These are phyloP conservation scores for Drosophila watanabei DNA, from an alignment of 1,140 invertebrate genomes.

Conservation along the genomic window DNA sequence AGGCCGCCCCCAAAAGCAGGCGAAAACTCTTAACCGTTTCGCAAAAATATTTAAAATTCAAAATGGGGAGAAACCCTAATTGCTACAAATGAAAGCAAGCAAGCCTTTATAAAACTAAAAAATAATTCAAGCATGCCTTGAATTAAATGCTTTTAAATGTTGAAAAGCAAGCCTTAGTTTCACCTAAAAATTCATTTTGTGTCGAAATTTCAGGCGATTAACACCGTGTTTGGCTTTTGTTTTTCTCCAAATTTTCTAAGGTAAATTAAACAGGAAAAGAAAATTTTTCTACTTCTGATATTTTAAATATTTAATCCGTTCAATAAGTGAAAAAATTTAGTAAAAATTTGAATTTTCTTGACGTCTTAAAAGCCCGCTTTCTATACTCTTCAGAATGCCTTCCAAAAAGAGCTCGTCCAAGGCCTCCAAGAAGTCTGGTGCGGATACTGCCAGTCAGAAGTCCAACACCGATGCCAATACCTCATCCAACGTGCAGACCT, in stretches of 20 bases:
- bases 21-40: slow-evolving; percentile 17
- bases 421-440: slow-evolving; percentile 13
- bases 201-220: slow-evolving; percentile 1
- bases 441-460: slow-evolving; percentile 2
- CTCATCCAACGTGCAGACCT: no score
- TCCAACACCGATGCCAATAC: neutral
- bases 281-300: neutral
- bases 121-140: slow-evolving; percentile 17
- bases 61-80: neutral
- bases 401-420: slow-evolving; percentile 36
- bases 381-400: slow-evolving; percentile 18
- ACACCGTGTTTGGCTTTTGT: neutral
- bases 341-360: neutral
- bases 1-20: slow-evolving; percentile 17
- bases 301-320: neutral
- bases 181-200: slow-evolving; percentile 5
- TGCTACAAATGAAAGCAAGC: neutral
- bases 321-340: neutral
- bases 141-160: neutral
- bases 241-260: slow-evolving; percentile 20
- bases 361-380: neutral
- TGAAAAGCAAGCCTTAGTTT: neutral
- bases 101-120: neutral
- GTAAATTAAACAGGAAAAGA: neutral
- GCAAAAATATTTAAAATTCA: slow-evolving; percentile 3